Evolutionary conservation across 2,888 invertebrate species (phyloP), one percentile per base, ranked within the genome.

Genomic region (Drosophila paucipuncta): DNA sequence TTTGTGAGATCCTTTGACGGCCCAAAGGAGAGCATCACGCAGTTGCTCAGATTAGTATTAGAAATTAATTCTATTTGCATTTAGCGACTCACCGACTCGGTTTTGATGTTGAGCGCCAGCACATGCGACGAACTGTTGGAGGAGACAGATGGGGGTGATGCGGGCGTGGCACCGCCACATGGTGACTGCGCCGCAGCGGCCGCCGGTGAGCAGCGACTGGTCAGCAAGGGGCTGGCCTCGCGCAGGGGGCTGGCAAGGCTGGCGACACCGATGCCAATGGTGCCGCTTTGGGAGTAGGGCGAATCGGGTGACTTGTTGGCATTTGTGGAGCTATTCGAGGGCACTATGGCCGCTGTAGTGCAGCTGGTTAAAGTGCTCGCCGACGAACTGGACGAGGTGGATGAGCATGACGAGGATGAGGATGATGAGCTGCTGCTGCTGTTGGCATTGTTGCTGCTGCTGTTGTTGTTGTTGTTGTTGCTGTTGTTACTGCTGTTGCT

Each of bases 21-120:
- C 41, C 41, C 22, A 43, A 43, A 2, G 2, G 22, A 43, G 22
- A 43, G 22, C 43, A 22, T 43, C 43, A 43, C 66, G 58, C 79
- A 74, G 81, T 83, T 81, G 83, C 78, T 92, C 90, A 79, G 85
- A 59, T 64, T 68, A 55, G n/a, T 54, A 60, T 68, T 66, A 67
- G 10, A 43, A 73, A 79, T 61, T 25, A 50, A n/a, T 68, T 71
- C 54, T 54, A 55, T 59, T 75, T 71, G 78, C 69, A 60, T 86
- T 78, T 67, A 53, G 79, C 85, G 73, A 91, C 91, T 91, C 87
- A 91, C 91, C 91, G 92, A 88, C 91, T 91, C 91, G 73, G 92
- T 91, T 82, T 91, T 91, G 52, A 91, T 91, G 85, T 91, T 92
- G 78, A 91, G 87, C 73, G 91, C 85, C 84, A 85, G 71, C 67